phyloP scores from a whole-genome alignment of 2,113 vertebrate genomes.

The Mesitornis unicolor region DNA sequence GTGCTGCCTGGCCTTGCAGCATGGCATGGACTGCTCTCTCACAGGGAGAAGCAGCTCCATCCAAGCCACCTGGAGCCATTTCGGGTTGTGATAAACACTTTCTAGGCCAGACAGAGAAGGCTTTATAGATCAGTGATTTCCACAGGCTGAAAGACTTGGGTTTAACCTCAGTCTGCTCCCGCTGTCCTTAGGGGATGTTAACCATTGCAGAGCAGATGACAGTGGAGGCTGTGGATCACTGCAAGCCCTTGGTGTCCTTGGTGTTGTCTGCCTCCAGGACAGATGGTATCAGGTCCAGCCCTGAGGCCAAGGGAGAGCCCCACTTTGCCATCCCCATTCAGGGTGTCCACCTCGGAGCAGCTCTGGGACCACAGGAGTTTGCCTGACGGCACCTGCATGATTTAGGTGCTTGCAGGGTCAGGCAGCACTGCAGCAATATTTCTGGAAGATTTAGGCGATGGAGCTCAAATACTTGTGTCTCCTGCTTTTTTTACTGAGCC shows the following conservation, averaged over 20 bases:
- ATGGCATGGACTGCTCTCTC: neutral
- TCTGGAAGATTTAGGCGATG: neutral
- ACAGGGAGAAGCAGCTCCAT: neutral
- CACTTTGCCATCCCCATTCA: neutral
- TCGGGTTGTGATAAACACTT: neutral
- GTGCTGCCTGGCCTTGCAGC: neutral
- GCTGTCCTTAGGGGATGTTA: neutral
- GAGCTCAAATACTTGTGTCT: neutral
- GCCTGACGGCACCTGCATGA: neutral
- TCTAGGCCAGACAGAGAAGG: neutral
- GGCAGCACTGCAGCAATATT: neutral
- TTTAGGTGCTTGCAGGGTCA: neutral
- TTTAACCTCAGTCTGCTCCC: neutral
- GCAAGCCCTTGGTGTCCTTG: neutral
- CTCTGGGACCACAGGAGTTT: neutral
- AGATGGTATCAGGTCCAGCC: neutral
- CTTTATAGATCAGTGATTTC: neutral
- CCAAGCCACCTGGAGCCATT: neutral
- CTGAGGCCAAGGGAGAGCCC: neutral
- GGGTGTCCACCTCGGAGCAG: rapidly evolving
- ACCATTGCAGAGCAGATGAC: neutral
- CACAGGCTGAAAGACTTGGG: neutral
- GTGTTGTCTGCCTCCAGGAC: neutral
- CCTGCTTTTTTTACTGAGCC: neutral
- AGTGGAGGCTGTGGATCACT: neutral